Conservation (phyloP, 2,113 vertebrate genomes). For the Alouatta palliata region DNA sequence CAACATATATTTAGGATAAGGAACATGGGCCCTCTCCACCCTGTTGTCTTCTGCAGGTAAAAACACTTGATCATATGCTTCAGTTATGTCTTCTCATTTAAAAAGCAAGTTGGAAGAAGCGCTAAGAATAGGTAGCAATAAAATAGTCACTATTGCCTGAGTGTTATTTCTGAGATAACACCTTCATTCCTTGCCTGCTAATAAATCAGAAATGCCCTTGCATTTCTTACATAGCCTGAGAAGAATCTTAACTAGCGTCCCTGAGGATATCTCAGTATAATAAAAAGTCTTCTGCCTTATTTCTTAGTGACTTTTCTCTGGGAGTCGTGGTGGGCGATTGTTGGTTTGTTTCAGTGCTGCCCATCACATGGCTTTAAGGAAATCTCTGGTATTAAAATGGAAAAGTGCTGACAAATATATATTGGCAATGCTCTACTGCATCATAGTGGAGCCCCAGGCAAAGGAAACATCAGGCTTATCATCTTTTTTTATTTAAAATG, state of each 20-base stretch:
- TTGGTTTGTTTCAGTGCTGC: not conserved
- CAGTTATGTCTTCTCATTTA: not conserved
- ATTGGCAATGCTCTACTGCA: not conserved
- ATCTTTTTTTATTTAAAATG: not conserved
- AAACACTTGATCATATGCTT: slow-evolving; percentile 31
- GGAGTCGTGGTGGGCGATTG: not conserved
- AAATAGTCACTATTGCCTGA: not conserved
- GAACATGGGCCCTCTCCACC: not conserved
- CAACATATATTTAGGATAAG: not conserved
- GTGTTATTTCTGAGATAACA: not conserved
- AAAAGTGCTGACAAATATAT: not conserved
- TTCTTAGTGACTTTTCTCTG: not conserved
- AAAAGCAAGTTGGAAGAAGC: not conserved
- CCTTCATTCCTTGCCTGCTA: not conserved
- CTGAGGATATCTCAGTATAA: not conserved
- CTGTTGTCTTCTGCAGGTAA: not conserved
- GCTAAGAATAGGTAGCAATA: slow-evolving; percentile 48
- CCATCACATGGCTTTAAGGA: not conserved
- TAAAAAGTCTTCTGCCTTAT: not conserved
- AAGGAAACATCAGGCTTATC: not conserved
- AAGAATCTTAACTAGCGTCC: not conserved
- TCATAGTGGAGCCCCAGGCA: not conserved
- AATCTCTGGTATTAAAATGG: not conserved
- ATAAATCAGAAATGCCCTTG: slow-evolving; percentile 31
- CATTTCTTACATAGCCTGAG: not conserved